Conservation (phyloP, 2,113 vertebrate genomes). For the Steatornis caripensis region DNA sequence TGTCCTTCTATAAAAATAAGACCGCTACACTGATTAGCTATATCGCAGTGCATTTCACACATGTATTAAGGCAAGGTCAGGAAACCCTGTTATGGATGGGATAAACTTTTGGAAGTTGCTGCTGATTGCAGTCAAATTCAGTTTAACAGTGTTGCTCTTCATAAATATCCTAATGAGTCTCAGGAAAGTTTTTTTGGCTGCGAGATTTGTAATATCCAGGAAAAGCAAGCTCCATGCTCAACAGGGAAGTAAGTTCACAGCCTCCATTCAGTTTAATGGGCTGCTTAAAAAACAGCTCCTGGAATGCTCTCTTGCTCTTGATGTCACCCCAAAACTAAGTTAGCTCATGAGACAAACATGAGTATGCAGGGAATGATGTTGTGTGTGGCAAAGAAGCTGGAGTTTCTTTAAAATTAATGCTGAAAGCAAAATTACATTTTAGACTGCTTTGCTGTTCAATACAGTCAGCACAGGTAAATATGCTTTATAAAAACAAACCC, state of each 20-base stretch:
- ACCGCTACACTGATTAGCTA: neutral
- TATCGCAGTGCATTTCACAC: neutral
- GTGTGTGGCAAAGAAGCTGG: neutral
- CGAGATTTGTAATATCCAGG: conserved; percentile 25
- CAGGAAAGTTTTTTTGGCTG: neutral
- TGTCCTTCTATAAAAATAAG: neutral
- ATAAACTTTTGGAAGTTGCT: conserved; percentile 12
- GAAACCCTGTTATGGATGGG: neutral
- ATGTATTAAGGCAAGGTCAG: neutral
- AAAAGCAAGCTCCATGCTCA: neutral
- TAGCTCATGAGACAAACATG: neutral
- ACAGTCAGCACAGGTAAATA: neutral
- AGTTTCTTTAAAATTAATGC: neutral
- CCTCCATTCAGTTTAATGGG: neutral
- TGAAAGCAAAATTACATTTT: neutral
- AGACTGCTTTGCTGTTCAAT: neutral
- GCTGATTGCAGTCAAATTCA: conserved; percentile 18
- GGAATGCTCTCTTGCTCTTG: neutral
- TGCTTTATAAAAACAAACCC: neutral
- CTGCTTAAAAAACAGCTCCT: neutral
- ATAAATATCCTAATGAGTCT: conserved; percentile 35
- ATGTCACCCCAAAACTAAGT: neutral
- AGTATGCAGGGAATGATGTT: neutral
- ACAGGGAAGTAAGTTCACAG: neutral
- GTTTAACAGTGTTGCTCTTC: conserved; percentile 22